Base-by-base conservation (phyloP, 2,797 vertebrate species). In the Helostoma temminkii region DNA sequence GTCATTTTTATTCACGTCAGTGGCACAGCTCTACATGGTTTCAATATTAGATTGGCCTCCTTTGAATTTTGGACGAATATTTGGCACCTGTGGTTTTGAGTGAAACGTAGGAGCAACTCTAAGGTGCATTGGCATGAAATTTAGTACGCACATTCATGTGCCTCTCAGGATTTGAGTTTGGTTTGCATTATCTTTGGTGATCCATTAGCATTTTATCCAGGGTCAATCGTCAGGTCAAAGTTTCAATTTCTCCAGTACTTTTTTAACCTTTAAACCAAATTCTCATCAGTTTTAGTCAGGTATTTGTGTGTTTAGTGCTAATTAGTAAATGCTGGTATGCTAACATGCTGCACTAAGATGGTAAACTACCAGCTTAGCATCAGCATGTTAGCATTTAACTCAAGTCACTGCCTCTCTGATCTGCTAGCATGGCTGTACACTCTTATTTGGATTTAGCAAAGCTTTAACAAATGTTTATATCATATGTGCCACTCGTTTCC, bases 401-500 rank as follows among this genome's bases (percentile, higher is more conserved):
- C 42, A 24, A n/a, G 53, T 48, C 32, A 24, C 16, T 15, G 52
- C 37, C 30, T 24, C 14, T 16, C 32, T 9, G 32, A 36, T 19
- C 28, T 49, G 50, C 42, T 48, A 22, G 47, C 22, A 32, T 22
- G 59, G 42, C 12, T 59, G 14, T 21, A 45, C 24, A 41, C 4
- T 6, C 3, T n/a, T 62, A n/a, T n/a, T n/a, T n/a, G n/a, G n/a
- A n/a, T n/a, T n/a, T n/a, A 14, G 15, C 24, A 26, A 36, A 5
- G 3, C 26, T 56, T 9, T 12, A 10, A 25, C 4, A 48, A 5
- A 43, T 25, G n/a, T 45, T 14, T 22, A 32, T 11, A 43, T 81
- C 71, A 59, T 10, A 57, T 42, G 59, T 39, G 64, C 21, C 42
- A 56, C 43, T 26, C 74, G 58, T 53, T 52, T 63, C 18, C 50